Base-by-base conservation (phyloP, 1,140 invertebrate species). In the Pogonomyrmex californicus region DNA sequence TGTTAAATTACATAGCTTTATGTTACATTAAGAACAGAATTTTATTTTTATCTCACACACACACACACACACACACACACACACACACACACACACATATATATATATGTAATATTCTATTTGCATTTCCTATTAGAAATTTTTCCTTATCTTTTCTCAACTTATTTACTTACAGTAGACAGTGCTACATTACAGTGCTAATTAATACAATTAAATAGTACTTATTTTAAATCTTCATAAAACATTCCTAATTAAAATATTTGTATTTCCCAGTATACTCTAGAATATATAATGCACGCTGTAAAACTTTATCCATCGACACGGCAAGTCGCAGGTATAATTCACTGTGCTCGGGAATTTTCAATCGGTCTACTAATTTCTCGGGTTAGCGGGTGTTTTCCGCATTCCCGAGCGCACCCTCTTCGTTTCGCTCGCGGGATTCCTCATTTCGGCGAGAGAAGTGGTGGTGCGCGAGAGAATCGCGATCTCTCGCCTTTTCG, bases 401-500 rank as follows among this genome's bases (percentile, higher is more conserved):
- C 79, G 68, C 51, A 66, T 83, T 44, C 33, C n/a, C 79, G 33
- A 49, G 54, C 23, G 23, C 66, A 75, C n/a, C 54, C 54, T 83
- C n/a, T n/a, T n/a, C 77, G 62, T 54, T 38, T 41, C 30, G 7
- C 5, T n/a, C 41, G 54, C 66, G 79, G 30, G 54, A 83, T 83
- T 83, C 68, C 79, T 82, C 65, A 38, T 82, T 82, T 44, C 41
- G 54, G 78, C 49, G 49, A 49, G 36, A 38, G n/a, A n/a, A n/a
- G 17, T 38, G 33, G 66, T 60, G 12, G 62, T 47, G 41, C 5
- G 51, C 51, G 70, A 73, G 54, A 41, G 30, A 41, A 73, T n/a
- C 68, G 68, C 56, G 23, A 33, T 82, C 79, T 73, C 54, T 58
- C 30, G 66, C 63, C 78, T 77, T 86, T 33, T 87, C 58, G 88